Conservation (phyloP, 2,888 invertebrate genomes). For the Oegoconia quadripuncta region DNA sequence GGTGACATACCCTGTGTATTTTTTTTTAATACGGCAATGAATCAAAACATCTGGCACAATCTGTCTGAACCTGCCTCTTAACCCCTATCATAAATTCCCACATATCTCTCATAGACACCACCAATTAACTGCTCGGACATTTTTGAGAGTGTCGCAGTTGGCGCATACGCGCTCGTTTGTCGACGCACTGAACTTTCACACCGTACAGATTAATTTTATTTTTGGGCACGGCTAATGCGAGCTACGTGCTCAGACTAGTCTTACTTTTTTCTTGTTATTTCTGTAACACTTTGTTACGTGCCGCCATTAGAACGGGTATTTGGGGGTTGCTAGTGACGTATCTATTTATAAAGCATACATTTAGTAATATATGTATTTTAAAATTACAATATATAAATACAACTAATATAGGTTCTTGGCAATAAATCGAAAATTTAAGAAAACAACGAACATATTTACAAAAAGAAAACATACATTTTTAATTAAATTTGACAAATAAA, state of each 20-base stretch:
- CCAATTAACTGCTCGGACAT: slow-evolving; percentile 52
- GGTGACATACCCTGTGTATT: too few relatives aligned
- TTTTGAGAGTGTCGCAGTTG: slow-evolving; percentile 47
- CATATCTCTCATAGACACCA: slow-evolving; percentile 43
- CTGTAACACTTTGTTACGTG: slow-evolving; percentile 62
- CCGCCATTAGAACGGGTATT: slow-evolving; percentile 57
- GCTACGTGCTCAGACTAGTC: slow-evolving; percentile 55
- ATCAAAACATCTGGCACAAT: too few relatives aligned
- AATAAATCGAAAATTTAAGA: too few relatives aligned
- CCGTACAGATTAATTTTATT: slow-evolving; percentile 68
- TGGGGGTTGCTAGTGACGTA: slow-evolving; percentile 37
- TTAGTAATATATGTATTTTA: too few relatives aligned
- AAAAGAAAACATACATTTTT: slow-evolving; percentile 7
- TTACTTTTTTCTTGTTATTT: slow-evolving; percentile 64
- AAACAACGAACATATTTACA: too few relatives aligned
- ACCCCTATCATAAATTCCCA: slow-evolving; percentile 31
- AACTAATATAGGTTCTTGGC: too few relatives aligned
- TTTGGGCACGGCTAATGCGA: slow-evolving; percentile 57
- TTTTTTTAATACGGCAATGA: too few relatives aligned
- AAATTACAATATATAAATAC: too few relatives aligned
- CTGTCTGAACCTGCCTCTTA: neutral
- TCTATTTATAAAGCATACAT: neutral
- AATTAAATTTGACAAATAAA: slow-evolving; percentile 9
- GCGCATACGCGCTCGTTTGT: slow-evolving; percentile 51
- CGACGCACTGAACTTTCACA: slow-evolving; percentile 70